Conservation (phyloP, 2,113 vertebrate genomes). For the Orthonyx spaldingii region DNA sequence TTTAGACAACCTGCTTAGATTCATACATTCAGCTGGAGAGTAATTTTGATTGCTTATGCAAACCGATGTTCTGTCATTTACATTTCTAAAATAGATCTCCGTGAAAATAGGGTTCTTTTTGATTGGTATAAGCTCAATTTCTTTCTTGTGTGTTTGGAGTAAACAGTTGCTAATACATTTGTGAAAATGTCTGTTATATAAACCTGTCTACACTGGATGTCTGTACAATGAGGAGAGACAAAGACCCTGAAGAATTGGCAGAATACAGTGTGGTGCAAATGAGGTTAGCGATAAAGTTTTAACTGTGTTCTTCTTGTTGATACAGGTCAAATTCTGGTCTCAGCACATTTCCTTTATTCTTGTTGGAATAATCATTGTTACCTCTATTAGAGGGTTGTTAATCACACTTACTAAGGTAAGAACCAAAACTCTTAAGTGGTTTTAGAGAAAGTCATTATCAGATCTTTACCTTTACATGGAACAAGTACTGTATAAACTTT, state of each 20-base stretch:
- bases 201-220: background rate
- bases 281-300: background rate
- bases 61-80: background rate
- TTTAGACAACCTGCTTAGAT: background rate
- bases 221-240: background rate
- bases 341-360: constrained; percentile 98
- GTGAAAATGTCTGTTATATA: background rate
- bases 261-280: background rate
- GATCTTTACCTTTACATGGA: background rate
- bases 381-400: constrained; percentile 92
- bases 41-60: background rate
- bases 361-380: constrained; percentile 98
- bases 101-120: background rate
- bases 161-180: background rate
- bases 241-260: background rate
- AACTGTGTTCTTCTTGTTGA: background rate
- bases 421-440: background rate
- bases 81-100: background rate
- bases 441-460: background rate
- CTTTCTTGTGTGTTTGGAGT: background rate
- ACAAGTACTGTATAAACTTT: background rate
- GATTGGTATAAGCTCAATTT: background rate
- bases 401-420: constrained; percentile 98
- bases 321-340: constrained; percentile 98
- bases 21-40: background rate